Evolutionary conservation across 2,888 invertebrate genomes (phyloP), one percentile per base, ranked within the genome.

Genomic region (Rhodophaea formosa): DNA sequence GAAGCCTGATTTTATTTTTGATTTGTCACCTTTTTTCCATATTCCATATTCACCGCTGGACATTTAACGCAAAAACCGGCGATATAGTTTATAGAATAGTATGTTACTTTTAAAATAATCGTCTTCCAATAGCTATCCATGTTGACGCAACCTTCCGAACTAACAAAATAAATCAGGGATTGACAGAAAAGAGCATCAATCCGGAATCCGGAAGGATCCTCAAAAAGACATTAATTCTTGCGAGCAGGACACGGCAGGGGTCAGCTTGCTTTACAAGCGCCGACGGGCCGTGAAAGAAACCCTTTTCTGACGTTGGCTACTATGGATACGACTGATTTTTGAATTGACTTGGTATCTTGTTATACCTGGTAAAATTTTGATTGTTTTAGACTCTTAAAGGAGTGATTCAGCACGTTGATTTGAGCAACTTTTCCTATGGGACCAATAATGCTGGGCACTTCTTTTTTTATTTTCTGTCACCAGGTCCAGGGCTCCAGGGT

Each of bases 211-310:
- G 71, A 76, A 69, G 71, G 65, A 71, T 76, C 79, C 77, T 77
- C 70, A 72, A 76, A 81, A 76, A 74, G 74, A 81, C 80, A 85
- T 82, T 80, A 83, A 82, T 84, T 80, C 79, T 74, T 78, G 75
- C 79, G 78, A 76, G 66, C 74, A 75, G 68, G 73, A 74, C 73
- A 72, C 79, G 79, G 80, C 74, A 72, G 62, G 70, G 70, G 65
- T 60, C 72, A 73, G 71, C 68, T 73, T 68, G 65, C 60, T 43
- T 45, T 53, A 66, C 71, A 66, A 67, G 71, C 67, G 61, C 62
- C 68, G 71, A 67, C 74, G 72, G 73, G 68, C 75, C 84, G 82
- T 84, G 81, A 80, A 86, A 82, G 84, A 86, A 86, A 86, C 84
- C 88, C 86, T 84, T 87, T 84, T 80, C 39, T 74, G 60, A 65